These are phyloP conservation scores for Anguilla rostrata DNA, from an alignment of 2,113 vertebrate genomes.

Conservation along the genomic window DNA sequence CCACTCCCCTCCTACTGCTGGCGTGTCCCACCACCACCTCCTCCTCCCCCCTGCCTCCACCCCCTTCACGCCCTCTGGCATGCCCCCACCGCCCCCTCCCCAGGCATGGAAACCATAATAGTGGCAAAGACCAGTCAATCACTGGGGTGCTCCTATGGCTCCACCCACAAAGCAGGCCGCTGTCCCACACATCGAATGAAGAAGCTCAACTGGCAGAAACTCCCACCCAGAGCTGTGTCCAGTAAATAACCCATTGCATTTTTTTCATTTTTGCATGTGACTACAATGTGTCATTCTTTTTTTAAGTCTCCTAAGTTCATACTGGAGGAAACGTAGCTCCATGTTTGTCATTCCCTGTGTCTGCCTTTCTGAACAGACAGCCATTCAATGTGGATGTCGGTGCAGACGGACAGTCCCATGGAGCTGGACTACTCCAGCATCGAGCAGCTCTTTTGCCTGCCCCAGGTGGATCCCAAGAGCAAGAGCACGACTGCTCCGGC, in stretches of 20 bases:
- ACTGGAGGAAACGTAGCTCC: too few species aligned
- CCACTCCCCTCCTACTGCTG: too few species aligned
- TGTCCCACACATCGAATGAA: constrained; percentile 89
- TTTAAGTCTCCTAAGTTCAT: not conserved
- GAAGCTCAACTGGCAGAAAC: constrained; percentile 98
- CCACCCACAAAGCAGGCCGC: constrained; percentile 57
- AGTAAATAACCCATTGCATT: constrained; percentile 64
- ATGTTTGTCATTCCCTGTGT: not conserved
- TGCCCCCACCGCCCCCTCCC: constrained; percentile 52
- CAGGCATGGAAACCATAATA: constrained; percentile 64
- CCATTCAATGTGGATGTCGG: constrained; percentile 86
- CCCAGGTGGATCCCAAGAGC: constrained; percentile 79
- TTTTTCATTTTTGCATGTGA: not conserved
- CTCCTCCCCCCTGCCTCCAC: too few species aligned
- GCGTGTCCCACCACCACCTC: constrained; percentile 26
- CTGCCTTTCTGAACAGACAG: constrained; percentile 65
- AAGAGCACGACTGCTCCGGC: constrained; percentile 63
- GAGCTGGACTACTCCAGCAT: constrained; percentile 91
- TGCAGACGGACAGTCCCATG: constrained; percentile 57
- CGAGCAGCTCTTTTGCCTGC: constrained; percentile 93
- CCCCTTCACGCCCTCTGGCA: too few species aligned
- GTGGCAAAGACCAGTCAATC: constrained; percentile 61
- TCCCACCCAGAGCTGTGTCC: constrained; percentile 73
- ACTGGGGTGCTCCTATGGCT: constrained; percentile 55
- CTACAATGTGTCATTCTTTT: not conserved